Conservation (phyloP, 2,888 invertebrate genomes). For the Hypsopygia costalis region DNA sequence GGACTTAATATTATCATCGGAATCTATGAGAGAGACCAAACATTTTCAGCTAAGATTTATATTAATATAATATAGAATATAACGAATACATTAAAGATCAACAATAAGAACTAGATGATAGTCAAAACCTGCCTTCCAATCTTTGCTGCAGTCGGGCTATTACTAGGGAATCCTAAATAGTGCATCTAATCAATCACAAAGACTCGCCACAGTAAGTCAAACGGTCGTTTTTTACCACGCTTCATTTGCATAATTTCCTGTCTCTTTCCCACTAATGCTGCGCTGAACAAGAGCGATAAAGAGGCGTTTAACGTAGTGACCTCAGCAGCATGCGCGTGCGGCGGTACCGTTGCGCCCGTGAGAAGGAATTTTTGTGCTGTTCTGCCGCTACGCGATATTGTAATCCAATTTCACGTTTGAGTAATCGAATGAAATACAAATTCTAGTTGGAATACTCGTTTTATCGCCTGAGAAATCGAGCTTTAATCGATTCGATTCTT, state of each 20-base stretch:
- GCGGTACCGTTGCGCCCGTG: constrained; percentile 66
- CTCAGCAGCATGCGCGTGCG: constrained; percentile 61
- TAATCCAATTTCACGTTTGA: constrained; percentile 32
- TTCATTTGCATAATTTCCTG: constrained; percentile 58
- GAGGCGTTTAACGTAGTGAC: constrained; percentile 45
- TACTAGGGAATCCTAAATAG: constrained; percentile 47
- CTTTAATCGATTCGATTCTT: too few relatives aligned
- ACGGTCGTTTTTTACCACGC: constrained; percentile 51
- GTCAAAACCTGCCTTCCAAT: too few relatives aligned
- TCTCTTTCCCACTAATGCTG: constrained; percentile 20
- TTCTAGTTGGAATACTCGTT: not conserved
- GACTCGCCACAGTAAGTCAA: constrained; percentile 55
- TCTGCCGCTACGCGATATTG: constrained; percentile 46
- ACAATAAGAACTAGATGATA: too few relatives aligned
- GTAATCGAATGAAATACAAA: constrained; percentile 4
- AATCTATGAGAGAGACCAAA: too few relatives aligned
- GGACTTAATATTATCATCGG: too few relatives aligned
- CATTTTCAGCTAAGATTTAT: too few relatives aligned
- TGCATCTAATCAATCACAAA: constrained; percentile 72
- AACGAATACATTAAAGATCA: too few relatives aligned
- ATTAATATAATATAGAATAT: too few relatives aligned
- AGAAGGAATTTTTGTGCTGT: constrained; percentile 67
- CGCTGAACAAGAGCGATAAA: constrained; percentile 25
- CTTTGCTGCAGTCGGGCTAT: too few relatives aligned
- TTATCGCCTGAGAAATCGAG: too few relatives aligned